phyloP scores from a whole-genome alignment of 2,113 vertebrate species.

The Caracal caracal region DNA sequence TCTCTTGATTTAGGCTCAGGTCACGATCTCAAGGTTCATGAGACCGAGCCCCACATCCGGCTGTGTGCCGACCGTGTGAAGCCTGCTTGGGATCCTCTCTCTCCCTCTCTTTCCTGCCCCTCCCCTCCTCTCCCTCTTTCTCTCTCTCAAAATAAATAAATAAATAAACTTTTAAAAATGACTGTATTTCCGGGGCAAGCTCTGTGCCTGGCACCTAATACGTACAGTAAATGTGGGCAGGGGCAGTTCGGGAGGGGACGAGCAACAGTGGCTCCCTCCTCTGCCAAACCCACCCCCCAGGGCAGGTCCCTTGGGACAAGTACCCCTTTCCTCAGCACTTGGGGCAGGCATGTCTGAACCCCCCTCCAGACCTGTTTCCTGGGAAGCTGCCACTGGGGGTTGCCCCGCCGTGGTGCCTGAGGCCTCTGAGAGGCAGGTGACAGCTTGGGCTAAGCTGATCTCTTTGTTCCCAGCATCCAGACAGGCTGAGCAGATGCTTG shows the following conservation, averaged over 20 bases:
- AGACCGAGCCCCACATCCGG: too few relatives aligned
- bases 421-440: constrained; percentile 20
- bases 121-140: too few relatives aligned
- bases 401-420: background rate
- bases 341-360: background rate
- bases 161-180: background rate
- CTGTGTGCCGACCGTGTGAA: too few relatives aligned
- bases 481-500: background rate
- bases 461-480: constrained; percentile 40
- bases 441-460: background rate
- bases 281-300: background rate
- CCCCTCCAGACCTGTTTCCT: background rate
- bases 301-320: background rate
- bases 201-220: background rate
- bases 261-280: too few relatives aligned
- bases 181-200: background rate
- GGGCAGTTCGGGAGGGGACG: background rate
- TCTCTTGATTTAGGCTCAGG: too few relatives aligned
- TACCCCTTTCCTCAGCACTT: background rate
- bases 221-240: background rate
- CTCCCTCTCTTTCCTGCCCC: too few relatives aligned
- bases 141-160: too few relatives aligned
- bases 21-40: too few relatives aligned
- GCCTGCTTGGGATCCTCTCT: too few relatives aligned
- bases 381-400: background rate